phyloP scores from a whole-genome alignment of 2,797 vertebrate genomes.

The Ctenopoma multispine region DNA sequence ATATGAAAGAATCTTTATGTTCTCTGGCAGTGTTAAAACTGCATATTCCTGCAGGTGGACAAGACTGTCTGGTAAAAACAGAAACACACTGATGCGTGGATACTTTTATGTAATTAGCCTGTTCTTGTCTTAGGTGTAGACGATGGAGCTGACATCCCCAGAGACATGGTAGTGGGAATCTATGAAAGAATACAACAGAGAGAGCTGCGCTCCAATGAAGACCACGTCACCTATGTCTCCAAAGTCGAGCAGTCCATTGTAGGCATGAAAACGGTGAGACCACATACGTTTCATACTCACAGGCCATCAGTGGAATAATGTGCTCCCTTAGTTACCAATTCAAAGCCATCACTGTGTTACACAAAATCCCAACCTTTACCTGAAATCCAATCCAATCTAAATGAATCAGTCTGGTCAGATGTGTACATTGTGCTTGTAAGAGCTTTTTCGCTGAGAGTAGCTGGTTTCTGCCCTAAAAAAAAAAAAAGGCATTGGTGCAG shows the following conservation, averaged over 20 bases:
- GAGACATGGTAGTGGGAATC: conserved; percentile 97
- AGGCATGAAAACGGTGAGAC: conserved; percentile 94
- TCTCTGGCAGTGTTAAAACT: not conserved
- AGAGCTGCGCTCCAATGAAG: conserved; percentile 97
- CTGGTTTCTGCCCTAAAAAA: no score
- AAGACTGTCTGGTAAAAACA: not conserved
- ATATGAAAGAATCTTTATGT: no score
- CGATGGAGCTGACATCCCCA: conserved; percentile 96
- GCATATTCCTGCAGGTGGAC: conserved; percentile 9
- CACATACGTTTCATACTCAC: not conserved
- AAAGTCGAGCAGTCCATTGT: conserved; percentile 98
- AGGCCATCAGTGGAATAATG: no score
- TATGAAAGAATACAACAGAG: conserved; percentile 97
- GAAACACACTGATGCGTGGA: not conserved
- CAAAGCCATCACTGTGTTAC: no score
- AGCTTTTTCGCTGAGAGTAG: not conserved
- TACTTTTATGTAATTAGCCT: conserved; percentile 9
- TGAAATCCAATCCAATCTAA: no score
- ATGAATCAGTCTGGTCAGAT: no score
- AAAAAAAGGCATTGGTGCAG: not conserved
- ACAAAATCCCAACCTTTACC: no score
- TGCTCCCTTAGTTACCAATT: no score
- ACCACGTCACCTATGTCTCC: conserved; percentile 98
- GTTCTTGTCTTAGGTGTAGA: conserved; percentile 89
- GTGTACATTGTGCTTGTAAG: not conserved